Evolutionary conservation across 2,888 invertebrate species (phyloP), one percentile per base, ranked within the genome.

Genomic region (Drosophila pegasa): DNA sequence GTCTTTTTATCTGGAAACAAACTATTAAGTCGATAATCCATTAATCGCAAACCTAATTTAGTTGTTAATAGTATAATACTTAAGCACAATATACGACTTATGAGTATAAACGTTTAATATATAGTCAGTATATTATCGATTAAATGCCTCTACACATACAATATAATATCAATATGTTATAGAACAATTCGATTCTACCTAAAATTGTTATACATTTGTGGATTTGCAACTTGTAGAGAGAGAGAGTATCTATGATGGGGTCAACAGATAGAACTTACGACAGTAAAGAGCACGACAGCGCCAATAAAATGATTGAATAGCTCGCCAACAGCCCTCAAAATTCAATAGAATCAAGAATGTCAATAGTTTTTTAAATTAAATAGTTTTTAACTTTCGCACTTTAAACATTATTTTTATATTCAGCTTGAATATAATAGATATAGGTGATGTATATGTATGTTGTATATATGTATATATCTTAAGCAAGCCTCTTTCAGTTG

Each of bases 271-370:
- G 71, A 81, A 92, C 92, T 92, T 92, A 92, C 92, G 91, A 91
- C 90, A 90, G 58, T 91, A 91, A 70, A 92, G 87, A 79, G 91
- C 89, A 85, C 92, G 92, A 89, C 91, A 92, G 88, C 92, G 92
- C 92, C 92, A 92, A 91, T 92, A 92, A 78, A 92, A 87, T 67
- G 90, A 88, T 84, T 91, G 91, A 83, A 92, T 91, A 80, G 91
- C 91, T 83, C 92, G 90, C 92, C 92, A 92, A 91, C 92, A 89
- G 83, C 91, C 92, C 92, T 92, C 92, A 89, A 45, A 90, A 78
- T 82, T 88, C 76, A 82, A 78, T 81, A 66, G 70, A 83, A 64
- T 80, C 59, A 68, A 80, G 61, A 78, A 69, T 62, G 66, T 70
- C 70, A 66, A 51, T 41, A 38, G 27, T 31, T 54, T 60, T 51